Evolutionary conservation across 2,888 invertebrate genomes (phyloP), one percentile per base, ranked within the genome.

Genomic region (Chrysopilus asiliformis): DNA sequence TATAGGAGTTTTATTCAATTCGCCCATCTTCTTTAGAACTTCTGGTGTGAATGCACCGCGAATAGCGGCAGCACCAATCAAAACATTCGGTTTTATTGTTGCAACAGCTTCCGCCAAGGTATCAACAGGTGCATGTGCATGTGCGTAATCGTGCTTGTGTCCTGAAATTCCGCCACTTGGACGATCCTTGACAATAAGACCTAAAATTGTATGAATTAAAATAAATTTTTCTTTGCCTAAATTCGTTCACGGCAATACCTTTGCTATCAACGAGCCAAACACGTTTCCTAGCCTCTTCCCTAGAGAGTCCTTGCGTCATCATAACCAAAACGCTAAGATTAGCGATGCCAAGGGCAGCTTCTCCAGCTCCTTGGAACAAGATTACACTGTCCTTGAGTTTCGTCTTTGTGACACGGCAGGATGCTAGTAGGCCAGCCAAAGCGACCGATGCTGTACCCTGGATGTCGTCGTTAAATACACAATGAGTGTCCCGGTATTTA

Each of bases 401-500:
- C 45, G 76, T 87, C 46, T 80, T 76, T 9, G 93, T 94, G 49
- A 94, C 66, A 41, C 83, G 71, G 27, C 91, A 68, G 16, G 89
- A 82, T 25, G 94, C 86, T 43, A 97, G 58, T 32, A 98, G 67
- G 0, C 98, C 98, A 10, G 90, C 91, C 15, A 97, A 83, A 9
- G 93, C 94, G 13, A 98, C 97, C 4, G 91, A 71, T 3, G 98
- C 97, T 4, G 95, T 93, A 54, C 94, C 94, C 39, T 98, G 95
- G 57, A 98, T 98, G 60, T 98, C 98, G 60, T 98, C 98, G 67
- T 99, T 98, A 66, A 98, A 98, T 10, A 91, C 93, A 65, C 95
- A 97, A 64, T 85, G 82, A 53, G 74, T 59, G 51, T 85, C 68
- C 27, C 90, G 75, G 65, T 97, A 98, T 59, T 86, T 90, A 52